Percentiles rank a stretch among this genome's conserved stretches.
These are phyloP conservation scores for Patiria miniata DNA, from an alignment of 35 echinoderm and acorn worm species.

Conservation along the genomic window DNA sequence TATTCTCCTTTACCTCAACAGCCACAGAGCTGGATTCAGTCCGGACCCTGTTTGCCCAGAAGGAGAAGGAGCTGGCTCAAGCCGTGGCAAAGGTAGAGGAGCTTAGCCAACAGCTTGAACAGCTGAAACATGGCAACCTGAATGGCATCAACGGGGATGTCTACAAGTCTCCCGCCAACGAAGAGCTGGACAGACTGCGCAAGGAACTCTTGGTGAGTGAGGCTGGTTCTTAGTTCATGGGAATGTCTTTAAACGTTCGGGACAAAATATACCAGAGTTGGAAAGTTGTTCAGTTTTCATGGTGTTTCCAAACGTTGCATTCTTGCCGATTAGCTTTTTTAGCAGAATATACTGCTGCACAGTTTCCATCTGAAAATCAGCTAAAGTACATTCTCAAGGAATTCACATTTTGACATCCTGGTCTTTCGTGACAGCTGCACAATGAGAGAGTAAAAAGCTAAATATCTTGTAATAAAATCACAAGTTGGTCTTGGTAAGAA, in stretches of 20 bases:
- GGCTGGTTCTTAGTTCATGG: background rate
- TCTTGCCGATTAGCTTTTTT: no score
- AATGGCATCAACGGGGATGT: conserved; percentile 48
- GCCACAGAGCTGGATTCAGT: conserved; percentile 91
- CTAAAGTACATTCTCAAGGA: no score
- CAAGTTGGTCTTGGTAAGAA: no score
- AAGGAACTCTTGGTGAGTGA: conserved; percentile 89
- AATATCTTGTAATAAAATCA: no score
- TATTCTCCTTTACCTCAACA: conserved; percentile 57
- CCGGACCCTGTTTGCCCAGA: conserved; percentile 78
- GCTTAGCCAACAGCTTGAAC: conserved; percentile 80
- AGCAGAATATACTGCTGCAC: no score
- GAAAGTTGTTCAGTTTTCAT: no score
- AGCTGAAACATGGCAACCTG: conserved; percentile 61
- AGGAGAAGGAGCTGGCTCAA: conserved; percentile 85
- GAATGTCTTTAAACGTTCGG: background rate
- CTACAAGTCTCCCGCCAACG: conserved; percentile 40
- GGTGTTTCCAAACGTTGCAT: no score
- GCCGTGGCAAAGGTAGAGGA: conserved; percentile 96
- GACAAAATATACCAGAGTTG: no score
- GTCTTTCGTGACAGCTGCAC: no score
- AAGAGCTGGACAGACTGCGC: conserved; percentile 77
- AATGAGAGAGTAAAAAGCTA: no score
- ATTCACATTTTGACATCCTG: no score
- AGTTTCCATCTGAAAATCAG: no score